Conservation (phyloP, 2,797 vertebrate species). For the Ptychobarbus kaznakovi region DNA sequence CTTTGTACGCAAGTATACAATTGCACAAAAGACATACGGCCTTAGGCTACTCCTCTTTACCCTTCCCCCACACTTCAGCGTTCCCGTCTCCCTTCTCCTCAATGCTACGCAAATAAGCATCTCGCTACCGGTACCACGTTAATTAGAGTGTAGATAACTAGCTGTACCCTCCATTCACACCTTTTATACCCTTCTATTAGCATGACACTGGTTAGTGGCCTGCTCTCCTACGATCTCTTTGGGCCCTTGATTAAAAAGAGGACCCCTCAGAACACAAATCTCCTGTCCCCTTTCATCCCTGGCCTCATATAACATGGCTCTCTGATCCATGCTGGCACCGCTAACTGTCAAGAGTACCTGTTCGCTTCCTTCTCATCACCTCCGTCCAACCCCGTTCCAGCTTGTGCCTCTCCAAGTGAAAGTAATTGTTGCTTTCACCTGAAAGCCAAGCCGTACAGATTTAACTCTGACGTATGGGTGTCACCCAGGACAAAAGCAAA, state of each 20-base stretch:
- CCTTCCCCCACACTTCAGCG: conserved; percentile 63
- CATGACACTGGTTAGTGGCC: conserved; percentile 79
- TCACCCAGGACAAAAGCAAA: conserved; percentile 38
- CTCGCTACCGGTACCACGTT: conserved; percentile 72
- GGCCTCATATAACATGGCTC: conserved; percentile 68
- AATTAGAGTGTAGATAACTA: conserved; percentile 82
- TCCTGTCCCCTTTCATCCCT: conserved; percentile 76
- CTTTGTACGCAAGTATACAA: conserved; percentile 33
- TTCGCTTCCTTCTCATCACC: conserved; percentile 64
- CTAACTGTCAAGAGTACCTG: conserved; percentile 79
- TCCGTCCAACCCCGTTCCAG: conserved; percentile 67
- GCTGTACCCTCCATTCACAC: conserved; percentile 80
- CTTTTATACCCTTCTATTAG: conserved; percentile 80
- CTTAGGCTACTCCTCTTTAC: conserved; percentile 25
- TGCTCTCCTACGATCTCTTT: conserved; percentile 73
- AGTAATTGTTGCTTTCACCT: conserved; percentile 73
- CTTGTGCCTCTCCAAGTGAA: conserved; percentile 66
- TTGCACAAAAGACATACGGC: conserved; percentile 27
- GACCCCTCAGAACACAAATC: conserved; percentile 74
- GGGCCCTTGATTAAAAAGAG: conserved; percentile 81
- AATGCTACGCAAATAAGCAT: conserved; percentile 65
- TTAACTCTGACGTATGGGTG: conserved; percentile 29
- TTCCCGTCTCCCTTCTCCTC: conserved; percentile 60
- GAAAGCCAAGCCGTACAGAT: conserved; percentile 57
- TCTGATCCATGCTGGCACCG: conserved; percentile 70